A percentile compares a stretch with the other conserved stretches of the same genome.
Evolutionary conservation across 2,888 invertebrate species (phyloP).

Genomic region (Lepas anatifera): DNA sequence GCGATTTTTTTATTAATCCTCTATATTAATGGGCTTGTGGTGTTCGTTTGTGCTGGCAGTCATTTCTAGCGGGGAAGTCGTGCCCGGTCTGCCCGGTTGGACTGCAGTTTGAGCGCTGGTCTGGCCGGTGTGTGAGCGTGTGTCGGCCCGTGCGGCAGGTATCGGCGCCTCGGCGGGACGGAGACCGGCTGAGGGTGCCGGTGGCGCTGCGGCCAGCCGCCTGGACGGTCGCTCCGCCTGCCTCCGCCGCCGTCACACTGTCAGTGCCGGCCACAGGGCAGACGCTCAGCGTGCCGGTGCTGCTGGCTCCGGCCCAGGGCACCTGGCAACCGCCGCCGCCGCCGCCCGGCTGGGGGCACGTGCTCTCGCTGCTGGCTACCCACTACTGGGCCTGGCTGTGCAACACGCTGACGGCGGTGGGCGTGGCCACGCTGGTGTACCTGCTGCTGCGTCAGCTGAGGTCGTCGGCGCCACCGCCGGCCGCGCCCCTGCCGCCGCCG

Average conservation of each 20-base stretch:
- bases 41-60: no score
- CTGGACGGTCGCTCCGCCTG: neutral
- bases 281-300: neutral
- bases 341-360: slow-evolving; percentile 5
- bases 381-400: neutral
- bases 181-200: neutral
- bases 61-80: no score
- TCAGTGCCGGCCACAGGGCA: neutral
- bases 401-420: neutral
- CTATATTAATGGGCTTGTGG: no score
- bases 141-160: neutral
- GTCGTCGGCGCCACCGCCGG: neutral
- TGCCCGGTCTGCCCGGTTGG: no score
- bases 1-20: no score
- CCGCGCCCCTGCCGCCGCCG: neutral
- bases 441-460: slow-evolving; percentile 1
- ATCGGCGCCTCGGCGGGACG: neutral
- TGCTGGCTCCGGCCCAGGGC: neutral
- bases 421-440: neutral
- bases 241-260: neutral
- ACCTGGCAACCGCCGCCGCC: neutral
- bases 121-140: no score
- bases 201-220: slow-evolving; percentile 5
- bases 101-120: no score
- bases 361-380: neutral